Percentiles rank a stretch among this genome's conserved stretches.
phyloP scores from a whole-genome alignment of 1,140 invertebrate species.

The Bombus picipes region DNA sequence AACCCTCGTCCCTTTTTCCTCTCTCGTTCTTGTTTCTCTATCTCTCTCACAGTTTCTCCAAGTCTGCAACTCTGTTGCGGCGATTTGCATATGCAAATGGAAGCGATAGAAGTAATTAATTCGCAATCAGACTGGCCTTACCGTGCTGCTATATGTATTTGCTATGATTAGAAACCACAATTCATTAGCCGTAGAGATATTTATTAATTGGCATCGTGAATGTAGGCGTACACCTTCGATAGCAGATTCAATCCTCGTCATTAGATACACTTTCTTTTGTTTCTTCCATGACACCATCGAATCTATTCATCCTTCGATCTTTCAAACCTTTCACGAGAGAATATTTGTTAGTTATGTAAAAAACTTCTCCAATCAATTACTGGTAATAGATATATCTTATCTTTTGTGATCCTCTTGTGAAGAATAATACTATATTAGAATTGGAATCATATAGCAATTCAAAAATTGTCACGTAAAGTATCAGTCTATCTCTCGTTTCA shows the following conservation, averaged over 20 bases:
- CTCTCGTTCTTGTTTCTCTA: not conserved
- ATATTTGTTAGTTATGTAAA: not conserved
- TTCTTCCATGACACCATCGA: not conserved
- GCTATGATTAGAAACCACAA: constrained; percentile 70
- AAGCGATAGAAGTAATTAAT: constrained; percentile 81
- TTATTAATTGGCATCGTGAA: constrained; percentile 73
- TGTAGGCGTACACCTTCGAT: constrained; percentile 42
- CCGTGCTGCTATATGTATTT: constrained; percentile 66
- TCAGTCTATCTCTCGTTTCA: no score
- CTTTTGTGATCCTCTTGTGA: no score
- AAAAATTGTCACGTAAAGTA: no score
- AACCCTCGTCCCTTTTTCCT: constrained; percentile 22
- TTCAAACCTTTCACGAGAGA: not conserved
- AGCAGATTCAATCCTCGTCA: constrained; percentile 59
- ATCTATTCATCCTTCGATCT: not conserved
- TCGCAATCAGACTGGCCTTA: constrained; percentile 77
- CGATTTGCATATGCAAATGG: constrained; percentile 81
- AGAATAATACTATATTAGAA: no score
- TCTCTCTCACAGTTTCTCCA: not conserved
- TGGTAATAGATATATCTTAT: not conserved
- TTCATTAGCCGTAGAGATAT: constrained; percentile 77
- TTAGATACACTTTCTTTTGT: constrained; percentile 47
- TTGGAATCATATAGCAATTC: no score
- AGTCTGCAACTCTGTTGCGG: no score
- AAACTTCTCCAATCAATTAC: no score